A percentile compares a stretch with the other conserved stretches of the same genome.
These are phyloP conservation scores for Osedax fenrisi DNA, from an alignment of 2,888 invertebrate species.

Conservation along the genomic window DNA sequence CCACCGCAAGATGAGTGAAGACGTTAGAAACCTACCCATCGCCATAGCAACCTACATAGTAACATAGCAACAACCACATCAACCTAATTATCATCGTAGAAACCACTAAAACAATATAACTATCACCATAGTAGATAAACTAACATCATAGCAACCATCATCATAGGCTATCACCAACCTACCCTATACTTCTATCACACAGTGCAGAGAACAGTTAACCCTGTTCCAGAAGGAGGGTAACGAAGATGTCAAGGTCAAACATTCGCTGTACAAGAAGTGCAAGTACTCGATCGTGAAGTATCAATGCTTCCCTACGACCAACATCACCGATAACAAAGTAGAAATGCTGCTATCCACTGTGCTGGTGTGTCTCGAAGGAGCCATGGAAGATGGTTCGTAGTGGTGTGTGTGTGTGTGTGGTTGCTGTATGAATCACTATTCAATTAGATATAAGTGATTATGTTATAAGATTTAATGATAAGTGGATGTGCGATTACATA, in stretches of 20 bases:
- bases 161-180: no score
- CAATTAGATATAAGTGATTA: background rate
- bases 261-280: constrained; percentile 72
- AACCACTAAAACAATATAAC: no score
- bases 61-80: no score
- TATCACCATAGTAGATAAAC: no score
- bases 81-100: no score
- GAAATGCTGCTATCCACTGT: constrained; percentile 76
- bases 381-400: constrained; percentile 45
- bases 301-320: constrained; percentile 59
- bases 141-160: no score
- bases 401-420: background rate
- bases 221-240: constrained; percentile 75
- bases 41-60: no score
- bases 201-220: constrained; percentile 70
- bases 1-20: constrained; percentile 57
- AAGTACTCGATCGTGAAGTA: constrained; percentile 74
- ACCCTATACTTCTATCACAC: no score
- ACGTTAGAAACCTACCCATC: no score
- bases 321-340: constrained; percentile 60
- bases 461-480: no score
- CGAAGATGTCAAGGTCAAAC: constrained; percentile 67
- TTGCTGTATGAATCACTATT: background rate
- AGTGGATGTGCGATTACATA: no score
- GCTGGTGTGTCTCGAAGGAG: constrained; percentile 72